Evolutionary conservation across 2,888 invertebrate genomes (phyloP), one percentile per base, ranked within the genome.

Genomic region (Scotopteryx bipunctaria): DNA sequence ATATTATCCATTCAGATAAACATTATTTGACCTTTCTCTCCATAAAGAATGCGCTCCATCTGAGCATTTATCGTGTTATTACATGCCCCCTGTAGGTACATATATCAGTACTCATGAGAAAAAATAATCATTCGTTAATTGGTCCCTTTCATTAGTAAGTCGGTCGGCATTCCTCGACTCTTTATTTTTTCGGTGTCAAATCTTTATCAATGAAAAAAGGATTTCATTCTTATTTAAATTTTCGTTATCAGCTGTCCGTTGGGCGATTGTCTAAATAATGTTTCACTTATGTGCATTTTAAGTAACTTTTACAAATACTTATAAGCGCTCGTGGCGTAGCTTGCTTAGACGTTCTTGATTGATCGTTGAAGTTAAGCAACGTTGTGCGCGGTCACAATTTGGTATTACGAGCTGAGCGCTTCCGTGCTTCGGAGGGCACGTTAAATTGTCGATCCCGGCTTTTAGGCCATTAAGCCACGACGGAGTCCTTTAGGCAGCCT

Each of bases 61-160:
- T 23, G 8, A 23, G n/a, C 2, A 2, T 5, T 43, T 45, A 38
- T 49, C 50, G 47, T 41, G 46, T 41, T 46, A 37, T 19, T 23
- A 46, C 56, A 42, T 69, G 63, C 82, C 60, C 44, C 79, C 85
- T 84, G 82, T 87, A n/a, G n/a, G n/a, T n/a, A 83, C 68, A 64
- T 55, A 56, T 54, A 55, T 50, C 69, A 73, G 72, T 76, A 79
- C 76, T 75, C 75, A 79, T 79, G 80, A 81, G 83, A 85, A 89
- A 88, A 88, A 88, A 89, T 85, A 81, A 87, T 84, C 80, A 82
- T 79, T 54, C 84, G 82, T 89, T 90, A 90, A 90, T 90, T 89
- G 90, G 86, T 80, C 76, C 86, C 90, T 86, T 90, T 90, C 88
- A 89, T 90, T 90, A 90, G 88, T 88, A 85, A 82, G 78, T 76